Conservation (phyloP, 2,113 vertebrate species). For the Ceyx margarethae region DNA sequence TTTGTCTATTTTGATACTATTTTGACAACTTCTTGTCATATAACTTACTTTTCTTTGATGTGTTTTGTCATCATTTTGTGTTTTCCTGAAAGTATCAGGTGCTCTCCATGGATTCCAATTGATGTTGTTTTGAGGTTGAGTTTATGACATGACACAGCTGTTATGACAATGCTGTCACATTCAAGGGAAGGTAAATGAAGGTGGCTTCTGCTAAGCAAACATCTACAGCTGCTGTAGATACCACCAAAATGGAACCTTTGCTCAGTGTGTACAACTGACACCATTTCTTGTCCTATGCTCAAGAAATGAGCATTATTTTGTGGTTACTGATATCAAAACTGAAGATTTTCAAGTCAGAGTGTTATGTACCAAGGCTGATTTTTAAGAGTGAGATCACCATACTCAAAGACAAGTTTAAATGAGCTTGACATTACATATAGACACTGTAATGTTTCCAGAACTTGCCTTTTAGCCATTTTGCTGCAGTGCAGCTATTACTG, state of each 20-base stretch:
- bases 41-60: slow-evolving; percentile 4
- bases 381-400: not conserved
- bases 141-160: slow-evolving; percentile 1
- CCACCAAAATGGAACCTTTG: not conserved
- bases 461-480: not conserved
- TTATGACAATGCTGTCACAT: slow-evolving; percentile 1
- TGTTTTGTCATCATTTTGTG: not conserved
- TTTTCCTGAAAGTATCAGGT: not conserved
- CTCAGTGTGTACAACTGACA: not conserved
- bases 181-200: not conserved
- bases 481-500: not conserved
- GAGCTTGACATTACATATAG: not conserved
- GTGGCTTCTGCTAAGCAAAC: not conserved
- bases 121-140: not conserved
- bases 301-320: not conserved
- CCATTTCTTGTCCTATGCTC: not conserved
- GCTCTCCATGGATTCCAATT: not conserved
- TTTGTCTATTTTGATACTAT: not conserved
- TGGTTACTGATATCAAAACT: not conserved
- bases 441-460: not conserved
- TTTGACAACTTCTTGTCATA: not conserved
- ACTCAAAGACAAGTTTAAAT: not conserved
- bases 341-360: not conserved
- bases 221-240: not conserved
- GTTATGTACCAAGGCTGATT: not conserved